Evolutionary conservation across 2,113 vertebrate genomes (phyloP).

Genomic region (Sclerurus mexicanus): DNA sequence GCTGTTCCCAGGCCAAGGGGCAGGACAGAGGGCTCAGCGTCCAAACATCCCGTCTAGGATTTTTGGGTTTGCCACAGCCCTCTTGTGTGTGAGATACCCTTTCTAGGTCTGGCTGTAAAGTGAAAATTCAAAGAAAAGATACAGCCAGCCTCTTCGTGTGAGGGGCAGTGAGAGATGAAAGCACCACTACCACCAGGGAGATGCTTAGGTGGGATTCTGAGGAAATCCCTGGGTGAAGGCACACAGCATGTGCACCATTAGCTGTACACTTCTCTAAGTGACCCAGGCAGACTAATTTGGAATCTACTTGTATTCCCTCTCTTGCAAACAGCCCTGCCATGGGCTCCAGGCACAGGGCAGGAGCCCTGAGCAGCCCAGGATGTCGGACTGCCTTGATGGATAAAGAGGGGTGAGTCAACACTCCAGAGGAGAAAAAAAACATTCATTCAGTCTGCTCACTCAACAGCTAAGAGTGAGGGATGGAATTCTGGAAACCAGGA

Average conservation of each 20-base stretch:
- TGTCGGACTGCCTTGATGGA: not conserved
- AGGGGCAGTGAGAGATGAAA: not conserved
- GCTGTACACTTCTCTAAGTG: not conserved
- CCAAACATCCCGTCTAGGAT: not conserved
- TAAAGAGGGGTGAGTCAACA: not conserved
- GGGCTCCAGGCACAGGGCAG: not conserved
- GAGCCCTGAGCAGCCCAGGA: not conserved
- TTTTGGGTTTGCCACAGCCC: not conserved
- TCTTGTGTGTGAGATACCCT: not conserved
- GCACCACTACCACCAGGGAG: not conserved
- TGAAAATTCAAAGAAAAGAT: not conserved
- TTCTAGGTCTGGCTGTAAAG: not conserved
- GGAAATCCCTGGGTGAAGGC: not conserved
- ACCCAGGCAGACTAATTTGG: not conserved
- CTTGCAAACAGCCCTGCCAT: not conserved
- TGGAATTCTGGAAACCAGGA: not conserved
- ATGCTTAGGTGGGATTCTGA: not conserved
- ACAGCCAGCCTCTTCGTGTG: fast-evolving
- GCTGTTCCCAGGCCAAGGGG: not conserved
- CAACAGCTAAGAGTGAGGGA: not conserved
- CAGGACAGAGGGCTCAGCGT: not conserved
- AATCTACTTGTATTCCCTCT: not conserved
- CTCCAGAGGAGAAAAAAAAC: not conserved
- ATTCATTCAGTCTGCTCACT: not conserved
- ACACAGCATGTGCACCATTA: not conserved